A percentile compares a stretch with the other conserved stretches of the same genome.
phyloP scores from a whole-genome alignment of 2,113 vertebrate genomes.

The Anarhynchus alexandrinus region DNA sequence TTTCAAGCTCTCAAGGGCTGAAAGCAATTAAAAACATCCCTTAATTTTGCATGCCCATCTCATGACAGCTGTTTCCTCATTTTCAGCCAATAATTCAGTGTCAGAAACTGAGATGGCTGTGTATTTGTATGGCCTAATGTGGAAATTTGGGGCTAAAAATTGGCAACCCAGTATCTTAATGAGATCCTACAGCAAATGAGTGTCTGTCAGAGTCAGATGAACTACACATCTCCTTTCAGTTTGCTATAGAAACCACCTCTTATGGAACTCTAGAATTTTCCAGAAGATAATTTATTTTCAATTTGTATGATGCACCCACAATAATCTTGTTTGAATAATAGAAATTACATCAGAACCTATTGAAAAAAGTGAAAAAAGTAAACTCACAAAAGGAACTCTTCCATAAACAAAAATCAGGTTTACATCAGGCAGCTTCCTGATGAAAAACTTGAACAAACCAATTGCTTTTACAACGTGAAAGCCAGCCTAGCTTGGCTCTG shows the following conservation, averaged over 20 bases:
- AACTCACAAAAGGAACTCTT: background rate
- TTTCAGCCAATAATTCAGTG: background rate
- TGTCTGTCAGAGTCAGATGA: background rate
- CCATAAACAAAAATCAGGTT: background rate
- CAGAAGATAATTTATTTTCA: background rate
- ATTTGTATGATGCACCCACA: background rate
- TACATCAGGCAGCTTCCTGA: background rate
- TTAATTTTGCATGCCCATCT: background rate
- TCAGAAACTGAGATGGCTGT: background rate
- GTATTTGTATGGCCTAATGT: background rate
- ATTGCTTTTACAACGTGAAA: background rate
- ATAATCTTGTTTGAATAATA: background rate
- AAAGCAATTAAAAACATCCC: background rate
- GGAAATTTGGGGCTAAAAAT: background rate
- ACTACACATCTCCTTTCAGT: background rate
- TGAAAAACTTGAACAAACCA: background rate
- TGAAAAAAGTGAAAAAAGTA: background rate
- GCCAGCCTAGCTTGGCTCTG: background rate
- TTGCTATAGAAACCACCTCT: background rate
- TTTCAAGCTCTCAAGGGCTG: background rate
- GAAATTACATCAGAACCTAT: background rate
- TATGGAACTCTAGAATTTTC: background rate
- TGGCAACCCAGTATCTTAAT: background rate
- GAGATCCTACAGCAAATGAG: background rate
- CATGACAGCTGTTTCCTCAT: background rate